Conservation (phyloP, 2,888 invertebrate species). For the Drosophila mettleri region DNA sequence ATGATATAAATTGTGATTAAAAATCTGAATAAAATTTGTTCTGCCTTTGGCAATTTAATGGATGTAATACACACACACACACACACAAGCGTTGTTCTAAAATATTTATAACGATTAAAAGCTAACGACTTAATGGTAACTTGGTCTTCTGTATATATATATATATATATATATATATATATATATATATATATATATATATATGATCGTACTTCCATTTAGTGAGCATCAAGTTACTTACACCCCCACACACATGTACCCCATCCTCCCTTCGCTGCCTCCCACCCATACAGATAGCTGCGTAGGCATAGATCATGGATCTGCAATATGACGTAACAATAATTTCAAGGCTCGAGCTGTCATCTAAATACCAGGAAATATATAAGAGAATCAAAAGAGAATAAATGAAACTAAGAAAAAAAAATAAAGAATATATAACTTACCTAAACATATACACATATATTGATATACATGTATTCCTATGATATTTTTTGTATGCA, state of each 20-base stretch:
- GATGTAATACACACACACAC: slow-evolving; percentile 22
- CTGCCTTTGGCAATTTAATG: slow-evolving; percentile 1
- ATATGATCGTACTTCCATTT: slow-evolving; percentile 48
- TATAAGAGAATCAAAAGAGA: slow-evolving; percentile 2
- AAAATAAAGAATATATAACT: slow-evolving; percentile 3
- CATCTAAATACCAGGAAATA: slow-evolving; percentile 35
- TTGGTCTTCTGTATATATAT: slow-evolving; percentile 66
- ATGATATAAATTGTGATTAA: slow-evolving; percentile 9
- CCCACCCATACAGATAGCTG: slow-evolving; percentile 51
- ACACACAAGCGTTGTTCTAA: slow-evolving; percentile 55
- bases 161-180: slow-evolving; percentile 39
- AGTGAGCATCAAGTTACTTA: slow-evolving; percentile 60
- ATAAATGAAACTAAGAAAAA: neutral
- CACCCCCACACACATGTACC: slow-evolving; percentile 8
- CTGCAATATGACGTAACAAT: slow-evolving; percentile 42
- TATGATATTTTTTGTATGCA: slow-evolving; percentile 63
- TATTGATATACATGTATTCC: slow-evolving; percentile 74
- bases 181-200: slow-evolving; percentile 10
- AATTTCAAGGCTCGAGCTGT: slow-evolving; percentile 50
- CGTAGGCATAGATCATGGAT: slow-evolving; percentile 59
- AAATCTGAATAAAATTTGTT: neutral
- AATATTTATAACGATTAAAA: slow-evolving; percentile 68
- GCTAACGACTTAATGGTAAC: slow-evolving; percentile 77
- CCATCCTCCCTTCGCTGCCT: slow-evolving; percentile 3
- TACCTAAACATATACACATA: slow-evolving; percentile 39